phyloP scores from a whole-genome alignment of 2,113 vertebrate genomes.

The Gymnocephalus cernua region DNA sequence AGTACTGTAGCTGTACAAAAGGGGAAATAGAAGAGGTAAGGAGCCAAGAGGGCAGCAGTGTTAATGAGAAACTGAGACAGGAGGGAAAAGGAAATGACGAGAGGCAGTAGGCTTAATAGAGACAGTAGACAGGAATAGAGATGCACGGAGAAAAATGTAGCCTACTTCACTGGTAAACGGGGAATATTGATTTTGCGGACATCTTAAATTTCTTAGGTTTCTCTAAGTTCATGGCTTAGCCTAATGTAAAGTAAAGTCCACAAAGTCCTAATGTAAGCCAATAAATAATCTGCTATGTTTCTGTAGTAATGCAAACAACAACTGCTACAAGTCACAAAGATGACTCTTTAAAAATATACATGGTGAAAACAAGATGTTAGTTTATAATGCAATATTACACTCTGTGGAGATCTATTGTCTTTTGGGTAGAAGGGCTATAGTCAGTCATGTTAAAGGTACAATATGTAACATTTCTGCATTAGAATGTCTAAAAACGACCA shows the following conservation, averaged over 20 bases:
- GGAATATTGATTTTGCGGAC: conserved; percentile 42
- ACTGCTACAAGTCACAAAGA: not conserved
- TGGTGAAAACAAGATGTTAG: not conserved
- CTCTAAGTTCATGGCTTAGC: not conserved
- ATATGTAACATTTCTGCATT: too few species aligned
- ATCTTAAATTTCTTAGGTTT: conserved; percentile 26
- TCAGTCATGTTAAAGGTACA: too few species aligned
- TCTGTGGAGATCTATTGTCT: not conserved
- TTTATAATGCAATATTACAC: too few species aligned
- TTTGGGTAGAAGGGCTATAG: not conserved
- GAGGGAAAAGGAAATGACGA: conserved; percentile 67
- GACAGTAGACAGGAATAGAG: conserved; percentile 32
- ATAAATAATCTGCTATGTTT: not conserved
- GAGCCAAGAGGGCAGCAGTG: conserved; percentile 66
- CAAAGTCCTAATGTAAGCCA: not conserved
- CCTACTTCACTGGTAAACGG: conserved; percentile 11
- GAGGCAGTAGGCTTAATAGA: conserved; percentile 42
- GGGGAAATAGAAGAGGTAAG: conserved; percentile 10
- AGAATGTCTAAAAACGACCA: too few species aligned
- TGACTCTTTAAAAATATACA: not conserved
- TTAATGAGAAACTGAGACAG: conserved; percentile 71
- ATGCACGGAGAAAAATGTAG: conserved; percentile 11
- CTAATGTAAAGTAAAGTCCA: not conserved
- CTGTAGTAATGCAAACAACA: not conserved
- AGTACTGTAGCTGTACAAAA: conserved; percentile 39